Evolutionary conservation across 1,140 invertebrate genomes (phyloP).

Genomic region (Zaprionus davidi): DNA sequence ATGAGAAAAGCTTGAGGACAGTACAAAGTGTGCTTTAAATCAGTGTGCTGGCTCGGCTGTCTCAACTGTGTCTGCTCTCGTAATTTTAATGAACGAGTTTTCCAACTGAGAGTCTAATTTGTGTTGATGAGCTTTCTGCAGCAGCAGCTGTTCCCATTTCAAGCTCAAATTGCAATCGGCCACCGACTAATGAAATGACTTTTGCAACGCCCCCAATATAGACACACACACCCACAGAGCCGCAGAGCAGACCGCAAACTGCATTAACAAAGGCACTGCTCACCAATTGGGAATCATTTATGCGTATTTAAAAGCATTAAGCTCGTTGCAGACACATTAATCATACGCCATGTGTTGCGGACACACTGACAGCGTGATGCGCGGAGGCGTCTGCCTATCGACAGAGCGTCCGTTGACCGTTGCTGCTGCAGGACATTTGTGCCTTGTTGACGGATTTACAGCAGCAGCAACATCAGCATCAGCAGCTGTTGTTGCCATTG

Average conservation of each 20-base stretch:
- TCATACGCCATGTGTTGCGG: constrained; percentile 57
- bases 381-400: constrained; percentile 44
- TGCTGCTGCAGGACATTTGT: constrained; percentile 23
- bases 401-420: constrained; percentile 8
- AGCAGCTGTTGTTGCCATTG: constrained; percentile 19
- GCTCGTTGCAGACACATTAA: constrained; percentile 60
- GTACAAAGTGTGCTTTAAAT: not conserved
- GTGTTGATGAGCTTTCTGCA: not conserved
- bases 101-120: not conserved
- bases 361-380: constrained; percentile 18
- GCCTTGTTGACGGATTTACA: constrained; percentile 62
- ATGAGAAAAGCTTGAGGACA: not conserved
- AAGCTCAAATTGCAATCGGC: not conserved
- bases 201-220: not conserved
- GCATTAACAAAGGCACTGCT: constrained; percentile 7
- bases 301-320: constrained; percentile 66
- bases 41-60: too few relatives aligned
- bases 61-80: not conserved
- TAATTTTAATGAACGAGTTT: not conserved
- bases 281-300: constrained; percentile 53
- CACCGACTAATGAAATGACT: not conserved
- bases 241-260: constrained; percentile 7
- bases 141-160: not conserved
- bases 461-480: constrained; percentile 15
- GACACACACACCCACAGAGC: not conserved